Evolutionary conservation across 1,140 invertebrate species (phyloP).

Genomic region (Acromyrmex charruanus): DNA sequence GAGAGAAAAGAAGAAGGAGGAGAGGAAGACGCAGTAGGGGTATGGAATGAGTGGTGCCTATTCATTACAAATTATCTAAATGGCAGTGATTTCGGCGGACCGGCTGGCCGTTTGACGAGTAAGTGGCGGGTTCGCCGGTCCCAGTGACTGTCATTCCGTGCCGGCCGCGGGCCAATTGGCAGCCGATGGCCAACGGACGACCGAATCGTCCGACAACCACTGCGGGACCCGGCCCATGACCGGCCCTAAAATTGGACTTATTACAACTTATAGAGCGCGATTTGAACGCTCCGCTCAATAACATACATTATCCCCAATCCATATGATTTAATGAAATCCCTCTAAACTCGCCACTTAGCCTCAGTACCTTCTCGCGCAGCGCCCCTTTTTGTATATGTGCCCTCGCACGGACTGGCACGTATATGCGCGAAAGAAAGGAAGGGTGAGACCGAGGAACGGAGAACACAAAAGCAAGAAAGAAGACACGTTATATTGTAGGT

Average conservation of each 20-base stretch:
- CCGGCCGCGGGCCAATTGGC: constrained; percentile 7
- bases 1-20: neutral
- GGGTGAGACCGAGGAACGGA: neutral
- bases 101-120: constrained; percentile 86
- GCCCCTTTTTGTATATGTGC: constrained; percentile 63
- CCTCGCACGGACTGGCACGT: constrained; percentile 64
- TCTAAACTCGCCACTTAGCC: constrained; percentile 87
- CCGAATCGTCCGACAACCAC: constrained; percentile 80
- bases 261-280: constrained; percentile 87
- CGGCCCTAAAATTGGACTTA: constrained; percentile 87
- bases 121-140: constrained; percentile 85
- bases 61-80: constrained; percentile 88
- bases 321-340: constrained; percentile 88
- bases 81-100: constrained; percentile 86
- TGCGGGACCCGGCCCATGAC: constrained; percentile 84
- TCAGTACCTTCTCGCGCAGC: constrained; percentile 82
- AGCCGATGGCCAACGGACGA: neutral
- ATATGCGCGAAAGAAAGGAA: constrained; percentile 37
- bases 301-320: constrained; percentile 87
- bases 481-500: constrained; percentile 61
- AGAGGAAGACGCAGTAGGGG: constrained; percentile 61
- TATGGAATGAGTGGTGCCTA: constrained; percentile 83
- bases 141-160: constrained; percentile 79
- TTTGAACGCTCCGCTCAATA: constrained; percentile 87
- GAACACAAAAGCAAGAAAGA: neutral